Conservation (phyloP, 2,113 vertebrate species). For the Elephantulus edwardii region DNA sequence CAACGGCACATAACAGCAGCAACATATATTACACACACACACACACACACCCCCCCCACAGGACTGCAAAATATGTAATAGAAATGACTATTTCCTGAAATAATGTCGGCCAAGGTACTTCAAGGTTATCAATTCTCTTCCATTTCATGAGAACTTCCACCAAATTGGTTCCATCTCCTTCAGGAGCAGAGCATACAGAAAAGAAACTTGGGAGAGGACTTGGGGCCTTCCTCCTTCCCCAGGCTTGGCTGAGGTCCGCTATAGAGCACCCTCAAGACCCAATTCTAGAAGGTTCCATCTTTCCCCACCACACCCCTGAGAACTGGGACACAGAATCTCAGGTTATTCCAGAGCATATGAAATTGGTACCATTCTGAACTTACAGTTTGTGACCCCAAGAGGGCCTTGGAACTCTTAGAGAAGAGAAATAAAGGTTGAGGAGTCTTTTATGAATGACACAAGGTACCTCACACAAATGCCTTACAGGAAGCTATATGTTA, state of each 20-base stretch:
- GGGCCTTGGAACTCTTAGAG: background rate
- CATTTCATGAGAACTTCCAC: background rate
- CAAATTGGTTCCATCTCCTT: background rate
- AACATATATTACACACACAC: background rate
- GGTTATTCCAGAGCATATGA: background rate
- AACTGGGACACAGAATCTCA: background rate
- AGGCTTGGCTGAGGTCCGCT: background rate
- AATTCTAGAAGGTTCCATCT: background rate
- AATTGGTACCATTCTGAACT: background rate
- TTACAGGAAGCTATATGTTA: background rate
- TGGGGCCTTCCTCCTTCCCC: background rate
- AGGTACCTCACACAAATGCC: background rate
- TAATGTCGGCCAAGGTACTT: background rate
- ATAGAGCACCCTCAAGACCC: background rate
- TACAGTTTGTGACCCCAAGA: background rate
- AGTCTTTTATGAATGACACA: background rate
- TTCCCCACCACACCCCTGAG: background rate
- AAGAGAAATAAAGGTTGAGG: background rate
- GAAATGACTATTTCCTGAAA: conserved; percentile 24
- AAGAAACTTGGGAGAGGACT: background rate
- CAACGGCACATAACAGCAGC: too few species aligned
- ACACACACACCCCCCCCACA: background rate
- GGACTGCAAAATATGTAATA: background rate
- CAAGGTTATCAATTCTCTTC: background rate
- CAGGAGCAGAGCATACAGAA: background rate